Base-by-base conservation (phyloP, 2,113 vertebrate genomes). In the Myodes glareolus region DNA sequence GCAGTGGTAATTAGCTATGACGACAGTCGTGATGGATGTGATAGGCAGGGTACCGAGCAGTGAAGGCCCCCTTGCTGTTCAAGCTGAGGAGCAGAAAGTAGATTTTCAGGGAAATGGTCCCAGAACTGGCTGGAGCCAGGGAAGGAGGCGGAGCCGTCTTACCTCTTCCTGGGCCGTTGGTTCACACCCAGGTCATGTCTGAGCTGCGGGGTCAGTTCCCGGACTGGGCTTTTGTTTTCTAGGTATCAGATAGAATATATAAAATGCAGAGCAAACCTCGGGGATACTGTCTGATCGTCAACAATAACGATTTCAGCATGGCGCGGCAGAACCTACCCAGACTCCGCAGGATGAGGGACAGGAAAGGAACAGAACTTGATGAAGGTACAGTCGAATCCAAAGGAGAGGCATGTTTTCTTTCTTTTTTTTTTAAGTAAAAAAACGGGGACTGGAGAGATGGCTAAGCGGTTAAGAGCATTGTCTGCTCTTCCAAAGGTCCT, bases 251-350 rank as follows among this genome's bases (percentile, higher is more conserved):
- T 36, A 68, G 63, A 68, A 47, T 75, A 88, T 99, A 99, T 96
- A 98, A 89, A 97, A 98, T 99, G 98, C 98, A 95, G 5, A 99
- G 97, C 96, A 95, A 42, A 1, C 99, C 99, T 12, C 97, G 98
- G 0, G 99, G 99, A 68, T 97, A 99, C 85, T 99, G 99, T 81
- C 77, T 99, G 94, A 99, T 99, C 96, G 97, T 99, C 68, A 99
- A 99, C 96, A 99, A 99, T 50, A 55, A 98, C 21, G 90, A 95
- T 27, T 99, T 99, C 95, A 33, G 6, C 5, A 4, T 13, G 73
- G 90, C 98, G 65, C 97, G 98, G 86, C 29, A 91, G 82, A 12
- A 65, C 3, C 47, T 81, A 10, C 95, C 63, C 0, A 95, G 91
- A 91, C 92, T 92, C 36, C 39, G 8, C 31, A 10, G 0, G 0